Evolutionary conservation across 1,140 invertebrate genomes (phyloP).

Genomic region (Papilio polyxenes): DNA sequence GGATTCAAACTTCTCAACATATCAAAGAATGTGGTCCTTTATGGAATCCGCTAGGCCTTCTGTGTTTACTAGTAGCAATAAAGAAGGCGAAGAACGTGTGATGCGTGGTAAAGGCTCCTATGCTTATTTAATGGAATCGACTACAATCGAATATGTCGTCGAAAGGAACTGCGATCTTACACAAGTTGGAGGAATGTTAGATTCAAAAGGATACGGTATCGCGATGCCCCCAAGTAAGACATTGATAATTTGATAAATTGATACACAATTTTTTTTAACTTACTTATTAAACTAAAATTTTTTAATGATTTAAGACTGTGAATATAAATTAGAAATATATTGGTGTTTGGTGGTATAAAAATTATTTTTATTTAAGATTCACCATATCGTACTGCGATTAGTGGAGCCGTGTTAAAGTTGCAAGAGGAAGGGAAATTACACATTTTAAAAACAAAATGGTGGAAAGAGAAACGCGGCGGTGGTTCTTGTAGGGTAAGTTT

Average conservation of each 20-base stretch:
- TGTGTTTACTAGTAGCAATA: constrained; percentile 92
- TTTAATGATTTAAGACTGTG: background rate
- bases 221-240: constrained; percentile 94
- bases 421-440: constrained; percentile 96
- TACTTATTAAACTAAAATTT: too few relatives aligned
- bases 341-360: background rate
- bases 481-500: constrained; percentile 88
- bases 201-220: constrained; percentile 96
- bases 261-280: background rate
- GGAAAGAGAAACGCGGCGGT: constrained; percentile 94
- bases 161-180: constrained; percentile 95
- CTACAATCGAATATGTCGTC: constrained; percentile 94
- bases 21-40: constrained; percentile 95
- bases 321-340: background rate
- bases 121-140: constrained; percentile 96
- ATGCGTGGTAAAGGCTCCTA: constrained; percentile 92
- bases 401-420: constrained; percentile 92
- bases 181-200: constrained; percentile 93
- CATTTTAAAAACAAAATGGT: constrained; percentile 96
- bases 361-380: constrained; percentile 84
- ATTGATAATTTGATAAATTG: background rate
- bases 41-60: constrained; percentile 93
- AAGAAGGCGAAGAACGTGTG: constrained; percentile 92
- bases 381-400: constrained; percentile 92
- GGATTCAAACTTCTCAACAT: constrained; percentile 95